These are phyloP conservation scores for Trachythela sp. DNA, from an alignment of 64 coral and sea anemone genomes.

Conservation along the genomic window DNA sequence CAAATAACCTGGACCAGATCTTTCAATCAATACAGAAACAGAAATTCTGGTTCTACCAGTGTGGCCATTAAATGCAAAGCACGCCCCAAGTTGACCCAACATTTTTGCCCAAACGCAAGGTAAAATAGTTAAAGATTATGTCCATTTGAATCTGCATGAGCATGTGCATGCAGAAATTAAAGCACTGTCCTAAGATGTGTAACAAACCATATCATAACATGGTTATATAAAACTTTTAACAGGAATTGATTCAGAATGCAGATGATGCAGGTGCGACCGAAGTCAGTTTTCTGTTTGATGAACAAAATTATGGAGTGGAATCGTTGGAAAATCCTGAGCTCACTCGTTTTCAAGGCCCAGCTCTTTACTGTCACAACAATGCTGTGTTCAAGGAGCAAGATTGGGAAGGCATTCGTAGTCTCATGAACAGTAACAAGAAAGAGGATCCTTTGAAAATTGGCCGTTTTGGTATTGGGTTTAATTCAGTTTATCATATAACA, in stretches of 20 bases:
- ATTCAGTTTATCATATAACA: constrained; percentile 81
- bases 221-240: neutral
- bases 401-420: constrained; percentile 72
- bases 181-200: no score
- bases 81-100: no score
- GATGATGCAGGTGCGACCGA: constrained; percentile 73
- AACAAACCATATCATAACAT: no score
- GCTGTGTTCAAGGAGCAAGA: constrained; percentile 67
- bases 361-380: constrained; percentile 42
- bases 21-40: no score
- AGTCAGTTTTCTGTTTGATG: constrained; percentile 58
- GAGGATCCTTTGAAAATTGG: constrained; percentile 76
- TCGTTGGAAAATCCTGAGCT: constrained; percentile 39
- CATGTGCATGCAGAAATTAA: no score
- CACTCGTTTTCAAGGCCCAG: constrained; percentile 27
- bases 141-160: no score
- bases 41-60: no score
- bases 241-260: constrained; percentile 65
- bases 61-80: no score
- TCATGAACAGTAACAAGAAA: constrained; percentile 67
- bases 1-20: no score
- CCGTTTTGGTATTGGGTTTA: constrained; percentile 88
- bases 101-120: no score
- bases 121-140: no score
- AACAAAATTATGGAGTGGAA: constrained; percentile 41